These are phyloP conservation scores for Lycia hirtaria DNA, from an alignment of 2,888 invertebrate genomes.

Conservation along the genomic window DNA sequence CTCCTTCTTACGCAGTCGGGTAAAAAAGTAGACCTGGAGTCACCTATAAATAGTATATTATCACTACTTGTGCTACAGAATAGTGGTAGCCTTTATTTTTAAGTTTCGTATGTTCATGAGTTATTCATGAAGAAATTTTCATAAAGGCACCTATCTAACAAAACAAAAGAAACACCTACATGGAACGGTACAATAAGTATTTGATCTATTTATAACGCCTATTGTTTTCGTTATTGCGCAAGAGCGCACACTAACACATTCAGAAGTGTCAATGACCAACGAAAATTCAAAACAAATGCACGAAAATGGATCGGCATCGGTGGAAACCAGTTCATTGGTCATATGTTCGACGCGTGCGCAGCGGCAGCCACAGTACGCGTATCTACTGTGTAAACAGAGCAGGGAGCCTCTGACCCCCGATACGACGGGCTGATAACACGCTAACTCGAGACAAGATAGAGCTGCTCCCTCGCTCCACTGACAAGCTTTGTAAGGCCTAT, in stretches of 20 bases:
- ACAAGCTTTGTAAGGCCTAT: constrained; percentile 42
- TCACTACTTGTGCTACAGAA: no score
- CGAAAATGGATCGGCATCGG: constrained; percentile 32
- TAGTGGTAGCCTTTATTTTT: no score
- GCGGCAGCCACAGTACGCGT: constrained; percentile 53
- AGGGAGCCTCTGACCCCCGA: constrained; percentile 72
- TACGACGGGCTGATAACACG: constrained; percentile 58
- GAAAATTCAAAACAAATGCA: constrained; percentile 48
- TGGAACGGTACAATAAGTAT: not conserved
- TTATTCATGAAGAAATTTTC: no score
- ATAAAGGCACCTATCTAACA: not conserved
- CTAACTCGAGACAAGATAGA: constrained; percentile 42
- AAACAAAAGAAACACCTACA: not conserved
- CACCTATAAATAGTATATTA: no score
- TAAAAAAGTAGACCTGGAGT: no score
- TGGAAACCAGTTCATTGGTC: constrained; percentile 55
- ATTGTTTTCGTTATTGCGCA: constrained; percentile 32
- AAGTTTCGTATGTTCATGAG: no score
- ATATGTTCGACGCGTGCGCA: constrained; percentile 74
- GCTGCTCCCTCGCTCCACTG: constrained; percentile 42
- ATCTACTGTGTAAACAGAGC: constrained; percentile 63
- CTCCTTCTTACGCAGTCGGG: no score
- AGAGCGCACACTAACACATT: constrained; percentile 10
- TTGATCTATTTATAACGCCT: constrained; percentile 18
- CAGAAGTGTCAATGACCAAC: constrained; percentile 44